Base-by-base conservation (phyloP, 2,113 vertebrate genomes). In the Oryzias celebensis region DNA sequence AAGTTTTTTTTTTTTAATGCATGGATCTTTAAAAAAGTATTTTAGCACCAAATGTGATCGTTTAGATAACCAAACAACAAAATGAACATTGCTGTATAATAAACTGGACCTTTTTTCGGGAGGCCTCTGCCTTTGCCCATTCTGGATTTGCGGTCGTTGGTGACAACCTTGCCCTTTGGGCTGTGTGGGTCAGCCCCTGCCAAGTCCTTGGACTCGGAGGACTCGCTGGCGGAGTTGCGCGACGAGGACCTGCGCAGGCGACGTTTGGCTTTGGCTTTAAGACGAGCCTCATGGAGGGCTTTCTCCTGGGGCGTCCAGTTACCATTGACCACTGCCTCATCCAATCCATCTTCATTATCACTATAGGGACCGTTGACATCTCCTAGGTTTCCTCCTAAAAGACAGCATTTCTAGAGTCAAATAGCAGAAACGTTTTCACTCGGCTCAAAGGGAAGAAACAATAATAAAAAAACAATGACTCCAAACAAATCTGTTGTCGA, bases 301-400 rank as follows among this genome's bases (percentile, higher is more conserved):
- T 95, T 94, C 84, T 95, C 94, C 83, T 93, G 93, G 4, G 92
- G 92, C 4, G 92, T 93, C 93, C 94, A 93, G 71, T 92, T 81
- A 0, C 84, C 91, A 1, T 92, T 85, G 62, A 89, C 87, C 75
- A 92, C 93, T 0, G 28, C 68, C 8, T 92, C 93, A 1, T 79
- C 86, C 62, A 91, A 76, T 15, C 3, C 47, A 0, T 86, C 88
- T 0, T 92, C 85, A 0, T 89, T 88, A 0, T 85, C 89, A 1
- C 73, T 86, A 64, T 85, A 87, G 18, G 70, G 36, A 12, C 14
- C 52, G 42, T 75, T 73, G 2, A 67, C 73, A 16, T 83, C 81
- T 0, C 43, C 46, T 14, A 28, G 58, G 15, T 75, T 82, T 0
- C 44, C 61, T 2, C 83, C 73, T 0, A 65, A 52, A 45, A 36